phyloP scores from a whole-genome alignment of 2,888 invertebrate genomes.

The Rhagium mordax region DNA sequence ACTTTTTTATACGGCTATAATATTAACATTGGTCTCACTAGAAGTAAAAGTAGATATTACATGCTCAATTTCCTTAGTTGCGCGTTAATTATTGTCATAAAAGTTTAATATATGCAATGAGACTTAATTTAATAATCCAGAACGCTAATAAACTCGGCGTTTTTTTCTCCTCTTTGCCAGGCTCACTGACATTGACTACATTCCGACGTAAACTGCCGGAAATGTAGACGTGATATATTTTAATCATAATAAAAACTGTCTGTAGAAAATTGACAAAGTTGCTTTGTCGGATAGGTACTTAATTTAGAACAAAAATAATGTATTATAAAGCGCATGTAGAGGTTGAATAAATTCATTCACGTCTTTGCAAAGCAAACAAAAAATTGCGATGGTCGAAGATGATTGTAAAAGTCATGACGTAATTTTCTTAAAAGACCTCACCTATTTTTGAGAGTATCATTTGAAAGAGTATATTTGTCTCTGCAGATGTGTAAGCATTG shows the following conservation, averaged over 20 bases:
- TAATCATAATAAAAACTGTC: not conserved
- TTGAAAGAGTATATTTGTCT: too few species aligned
- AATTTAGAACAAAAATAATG: too few species aligned
- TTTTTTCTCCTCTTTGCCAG: not conserved
- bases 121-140: conserved; percentile 5
- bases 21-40: not conserved
- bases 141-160: not conserved
- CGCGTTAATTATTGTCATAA: conserved; percentile 13
- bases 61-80: conserved; percentile 10
- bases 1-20: conserved; percentile 6
- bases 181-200: conserved; percentile 1
- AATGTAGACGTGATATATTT: conserved; percentile 3
- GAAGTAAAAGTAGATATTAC: conserved; percentile 1
- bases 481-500: too few species aligned
- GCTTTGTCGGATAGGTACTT: too few species aligned
- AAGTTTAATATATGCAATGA: not conserved
- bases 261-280: not conserved
- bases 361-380: too few species aligned
- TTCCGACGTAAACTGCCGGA: conserved; percentile 12
- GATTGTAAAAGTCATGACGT: too few species aligned
- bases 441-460: too few species aligned
- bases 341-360: too few species aligned
- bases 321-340: too few species aligned
- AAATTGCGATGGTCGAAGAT: too few species aligned
- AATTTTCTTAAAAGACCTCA: too few species aligned